phyloP scores from a whole-genome alignment of 1,140 invertebrate species.

The Limonius californicus region DNA sequence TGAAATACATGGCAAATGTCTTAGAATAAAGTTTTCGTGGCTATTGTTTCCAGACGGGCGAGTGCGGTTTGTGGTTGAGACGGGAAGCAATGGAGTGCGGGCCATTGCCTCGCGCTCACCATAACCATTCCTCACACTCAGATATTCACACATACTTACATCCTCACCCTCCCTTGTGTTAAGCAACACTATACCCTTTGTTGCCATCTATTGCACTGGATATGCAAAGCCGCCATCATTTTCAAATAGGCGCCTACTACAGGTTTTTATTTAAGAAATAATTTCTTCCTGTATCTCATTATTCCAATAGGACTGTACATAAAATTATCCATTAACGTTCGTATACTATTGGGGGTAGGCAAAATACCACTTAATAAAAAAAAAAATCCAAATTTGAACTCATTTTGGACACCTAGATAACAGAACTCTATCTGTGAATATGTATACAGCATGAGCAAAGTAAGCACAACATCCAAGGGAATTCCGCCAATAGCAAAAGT shows the following conservation, averaged over 20 bases:
- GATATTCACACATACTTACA: conserved; percentile 23
- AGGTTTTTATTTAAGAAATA: too few species aligned
- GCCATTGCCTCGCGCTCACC: conserved; percentile 19
- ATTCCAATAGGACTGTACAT: too few species aligned
- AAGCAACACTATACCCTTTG: neutral
- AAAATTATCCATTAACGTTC: too few species aligned
- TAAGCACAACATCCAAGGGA: too few species aligned
- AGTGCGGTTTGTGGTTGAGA: conserved; percentile 19
- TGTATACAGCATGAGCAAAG: too few species aligned
- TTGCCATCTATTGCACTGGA: neutral
- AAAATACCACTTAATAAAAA: too few species aligned
- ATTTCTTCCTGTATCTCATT: too few species aligned
- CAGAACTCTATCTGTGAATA: too few species aligned
- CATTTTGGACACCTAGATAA: too few species aligned
- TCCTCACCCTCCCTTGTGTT: neutral
- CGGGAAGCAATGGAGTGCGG: conserved; percentile 15
- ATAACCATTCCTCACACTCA: conserved; percentile 25
- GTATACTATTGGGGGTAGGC: too few species aligned
- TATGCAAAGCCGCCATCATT: neutral
- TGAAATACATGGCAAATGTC: conserved; percentile 28
- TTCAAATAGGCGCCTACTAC: neutral
- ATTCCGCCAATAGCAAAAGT: too few species aligned
- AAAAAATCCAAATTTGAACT: too few species aligned
- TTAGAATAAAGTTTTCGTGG: conserved; percentile 27
- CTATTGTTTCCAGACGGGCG: conserved; percentile 24